These are phyloP conservation scores for Eilema depressum DNA, from an alignment of 2,888 invertebrate genomes.

Conservation along the genomic window DNA sequence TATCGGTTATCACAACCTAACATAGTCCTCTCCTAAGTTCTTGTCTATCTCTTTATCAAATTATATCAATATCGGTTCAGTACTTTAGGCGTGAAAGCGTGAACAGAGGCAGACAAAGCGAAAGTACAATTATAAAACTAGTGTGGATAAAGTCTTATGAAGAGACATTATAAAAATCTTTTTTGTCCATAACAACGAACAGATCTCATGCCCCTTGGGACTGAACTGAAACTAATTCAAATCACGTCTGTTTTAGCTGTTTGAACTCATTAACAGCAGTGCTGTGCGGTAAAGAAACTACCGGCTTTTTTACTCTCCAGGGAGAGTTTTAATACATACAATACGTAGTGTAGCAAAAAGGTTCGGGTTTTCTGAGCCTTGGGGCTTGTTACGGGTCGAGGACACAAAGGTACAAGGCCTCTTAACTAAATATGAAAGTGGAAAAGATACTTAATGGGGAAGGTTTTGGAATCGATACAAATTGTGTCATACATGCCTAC, in stretches of 20 bases:
- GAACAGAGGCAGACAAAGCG: no score
- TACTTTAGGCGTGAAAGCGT: no score
- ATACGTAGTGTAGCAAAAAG: neutral
- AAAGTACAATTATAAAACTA: no score
- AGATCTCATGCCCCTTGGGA: slow-evolving; percentile 9
- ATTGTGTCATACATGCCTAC: no score
- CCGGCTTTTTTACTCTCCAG: neutral
- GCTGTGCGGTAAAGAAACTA: slow-evolving; percentile 4
- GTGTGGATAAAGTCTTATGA: no score
- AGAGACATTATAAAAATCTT: neutral
- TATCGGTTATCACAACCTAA: no score
- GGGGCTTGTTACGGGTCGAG: neutral
- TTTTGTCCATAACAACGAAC: neutral
- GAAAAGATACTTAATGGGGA: no score
- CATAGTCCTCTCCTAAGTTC: no score
- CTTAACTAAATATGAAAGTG: neutral
- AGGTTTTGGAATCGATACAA: neutral
- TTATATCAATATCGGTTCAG: no score
- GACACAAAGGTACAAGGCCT: neutral
- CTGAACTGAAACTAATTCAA: slow-evolving; percentile 17
- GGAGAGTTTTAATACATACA: neutral
- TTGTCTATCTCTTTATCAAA: no score
- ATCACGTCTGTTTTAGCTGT: slow-evolving; percentile 15
- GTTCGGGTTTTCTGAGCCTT: neutral
- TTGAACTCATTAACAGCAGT: slow-evolving; percentile 18